A percentile compares a stretch with the other conserved stretches of the same genome.
Conservation (phyloP, 2,888 invertebrate species). For the Cephus spinipes region DNA sequence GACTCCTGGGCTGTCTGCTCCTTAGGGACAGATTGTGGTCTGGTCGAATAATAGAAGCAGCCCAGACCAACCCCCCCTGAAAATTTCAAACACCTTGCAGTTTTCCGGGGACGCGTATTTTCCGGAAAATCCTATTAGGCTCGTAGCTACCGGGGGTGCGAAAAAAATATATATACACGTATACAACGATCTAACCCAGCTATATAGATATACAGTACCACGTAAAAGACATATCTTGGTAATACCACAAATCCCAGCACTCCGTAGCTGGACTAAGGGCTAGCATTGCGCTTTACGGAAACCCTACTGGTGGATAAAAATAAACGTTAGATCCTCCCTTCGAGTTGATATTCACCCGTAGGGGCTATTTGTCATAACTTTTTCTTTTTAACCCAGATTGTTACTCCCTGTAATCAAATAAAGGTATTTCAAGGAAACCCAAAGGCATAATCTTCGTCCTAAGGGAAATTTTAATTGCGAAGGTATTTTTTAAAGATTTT, state of each 20-base stretch:
- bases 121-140: slow-evolving; percentile 7
- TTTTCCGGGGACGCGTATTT: slow-evolving; percentile 13
- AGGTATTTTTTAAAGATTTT: neutral
- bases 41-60: slow-evolving; percentile 17
- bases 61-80: neutral
- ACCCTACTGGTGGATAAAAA: neutral
- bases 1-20: slow-evolving; percentile 1
- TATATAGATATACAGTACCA: neutral
- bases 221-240: neutral
- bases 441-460: neutral
- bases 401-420: neutral
- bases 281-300: neutral
- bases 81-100: slow-evolving; percentile 18
- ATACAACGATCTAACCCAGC: neutral
- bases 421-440: neutral
- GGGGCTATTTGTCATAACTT: neutral
- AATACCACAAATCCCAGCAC: neutral
- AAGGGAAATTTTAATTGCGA: neutral
- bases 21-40: slow-evolving; percentile 15
- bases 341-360: neutral
- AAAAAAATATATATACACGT: neutral
- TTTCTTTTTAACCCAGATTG: neutral
- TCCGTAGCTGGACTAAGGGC: neutral
- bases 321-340: neutral
- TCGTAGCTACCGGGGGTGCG: neutral